Conservation (phyloP, 2,888 invertebrate species). For the Drosophila prolongata region DNA sequence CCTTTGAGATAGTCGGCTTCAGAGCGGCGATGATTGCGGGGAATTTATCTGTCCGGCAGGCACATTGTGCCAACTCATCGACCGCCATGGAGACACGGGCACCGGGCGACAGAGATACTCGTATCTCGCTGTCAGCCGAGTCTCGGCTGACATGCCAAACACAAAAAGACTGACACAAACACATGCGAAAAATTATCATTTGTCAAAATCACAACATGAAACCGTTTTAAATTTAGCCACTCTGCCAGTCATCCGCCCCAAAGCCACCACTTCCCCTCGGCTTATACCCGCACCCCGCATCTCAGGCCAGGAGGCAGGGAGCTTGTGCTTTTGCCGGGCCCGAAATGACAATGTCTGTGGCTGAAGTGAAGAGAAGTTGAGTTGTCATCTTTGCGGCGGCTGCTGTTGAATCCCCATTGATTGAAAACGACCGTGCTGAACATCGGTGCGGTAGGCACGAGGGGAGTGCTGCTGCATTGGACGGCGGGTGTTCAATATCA, state of each 20-base stretch:
- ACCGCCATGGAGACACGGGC: constrained; percentile 55
- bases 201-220: constrained; percentile 79
- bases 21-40: constrained; percentile 7
- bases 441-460: not conserved
- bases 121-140: constrained; percentile 3
- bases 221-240: constrained; percentile 77
- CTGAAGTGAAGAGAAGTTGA: constrained; percentile 73
- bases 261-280: constrained; percentile 6
- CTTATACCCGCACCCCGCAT: constrained; percentile 19
- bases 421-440: constrained; percentile 58
- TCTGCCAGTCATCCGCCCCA: constrained; percentile 48
- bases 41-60: constrained; percentile 66
- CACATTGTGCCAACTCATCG: constrained; percentile 68
- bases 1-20: constrained; percentile 68
- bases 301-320: not conserved
- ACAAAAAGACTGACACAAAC: constrained; percentile 66
- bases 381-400: constrained; percentile 69
- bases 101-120: constrained; percentile 33
- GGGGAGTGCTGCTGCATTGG: constrained; percentile 5
- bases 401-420: constrained; percentile 71
- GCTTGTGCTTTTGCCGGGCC: constrained; percentile 52
- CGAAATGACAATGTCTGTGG: constrained; percentile 70
- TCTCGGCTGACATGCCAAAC: constrained; percentile 63
- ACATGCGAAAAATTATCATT: constrained; percentile 69
- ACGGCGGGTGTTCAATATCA: constrained; percentile 20